Evolutionary conservation across 2,797 vertebrate genomes (phyloP).

Genomic region (Chaetodon trifasciatus): DNA sequence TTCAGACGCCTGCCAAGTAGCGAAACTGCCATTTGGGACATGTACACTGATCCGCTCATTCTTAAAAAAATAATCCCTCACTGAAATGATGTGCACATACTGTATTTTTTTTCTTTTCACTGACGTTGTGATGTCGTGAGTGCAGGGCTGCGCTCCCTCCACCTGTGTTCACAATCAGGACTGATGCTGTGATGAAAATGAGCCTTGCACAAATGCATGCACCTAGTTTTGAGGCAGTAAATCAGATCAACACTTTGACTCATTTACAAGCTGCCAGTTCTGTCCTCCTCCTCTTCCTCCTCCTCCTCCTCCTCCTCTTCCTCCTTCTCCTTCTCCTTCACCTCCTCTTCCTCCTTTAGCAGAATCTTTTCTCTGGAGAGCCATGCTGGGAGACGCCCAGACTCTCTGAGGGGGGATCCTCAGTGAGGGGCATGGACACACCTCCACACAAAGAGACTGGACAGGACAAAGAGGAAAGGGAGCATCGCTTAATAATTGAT

Average conservation of each 20-base stretch:
- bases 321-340: constrained; percentile 39
- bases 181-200: constrained; percentile 60
- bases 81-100: constrained; percentile 68
- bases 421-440: constrained; percentile 94
- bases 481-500: neutral
- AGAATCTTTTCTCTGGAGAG: constrained; percentile 55
- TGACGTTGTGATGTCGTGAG: constrained; percentile 47
- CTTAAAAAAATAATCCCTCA: constrained; percentile 51
- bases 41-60: constrained; percentile 60
- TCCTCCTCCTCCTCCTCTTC: constrained; percentile 40
- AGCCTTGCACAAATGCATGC: constrained; percentile 78
- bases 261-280: constrained; percentile 74
- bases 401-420: constrained; percentile 67
- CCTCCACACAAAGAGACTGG: constrained; percentile 97
- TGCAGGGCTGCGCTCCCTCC: constrained; percentile 50
- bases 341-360: constrained; percentile 32
- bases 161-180: constrained; percentile 63
- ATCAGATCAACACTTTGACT: constrained; percentile 51
- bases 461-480: constrained; percentile 29
- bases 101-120: constrained; percentile 29
- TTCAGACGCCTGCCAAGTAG: constrained; percentile 63
- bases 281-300: constrained; percentile 39
- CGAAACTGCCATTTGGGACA: constrained; percentile 64
- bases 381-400: constrained; percentile 64
- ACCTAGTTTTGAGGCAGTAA: constrained; percentile 80